Evolutionary conservation across 2,797 vertebrate genomes (phyloP).

Genomic region (Lepilemur ruficaudatus): DNA sequence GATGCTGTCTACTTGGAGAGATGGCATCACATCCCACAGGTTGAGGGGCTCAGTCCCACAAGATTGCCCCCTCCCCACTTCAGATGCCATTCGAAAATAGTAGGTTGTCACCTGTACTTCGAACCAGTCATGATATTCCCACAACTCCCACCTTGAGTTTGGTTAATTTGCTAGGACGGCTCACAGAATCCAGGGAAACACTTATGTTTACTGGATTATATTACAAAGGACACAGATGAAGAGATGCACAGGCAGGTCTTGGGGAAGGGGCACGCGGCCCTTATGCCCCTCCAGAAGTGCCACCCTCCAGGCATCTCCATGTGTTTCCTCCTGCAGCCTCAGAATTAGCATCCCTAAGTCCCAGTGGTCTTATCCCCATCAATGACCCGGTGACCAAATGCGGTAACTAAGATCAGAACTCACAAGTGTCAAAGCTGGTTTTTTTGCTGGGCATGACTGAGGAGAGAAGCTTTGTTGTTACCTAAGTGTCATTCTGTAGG

Average conservation of each 20-base stretch:
- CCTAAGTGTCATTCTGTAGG: not conserved
- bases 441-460: not conserved
- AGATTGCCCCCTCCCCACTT: not conserved
- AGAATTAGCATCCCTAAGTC: too few species aligned
- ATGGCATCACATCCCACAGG: not conserved
- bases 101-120: not conserved
- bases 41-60: not conserved
- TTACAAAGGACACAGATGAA: not conserved
- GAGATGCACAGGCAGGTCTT: not conserved
- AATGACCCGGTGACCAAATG: not conserved
- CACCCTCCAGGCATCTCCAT: too few species aligned
- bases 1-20: not conserved
- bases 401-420: not conserved
- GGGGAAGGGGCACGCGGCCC: not conserved
- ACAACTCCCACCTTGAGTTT: not conserved
- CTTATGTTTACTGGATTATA: not conserved
- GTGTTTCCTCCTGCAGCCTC: too few species aligned
- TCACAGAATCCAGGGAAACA: not conserved
- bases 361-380: too few species aligned
- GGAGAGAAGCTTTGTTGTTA: not conserved
- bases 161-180: not conserved
- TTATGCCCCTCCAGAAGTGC: not conserved
- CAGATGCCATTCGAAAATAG: not conserved
- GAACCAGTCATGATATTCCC: not conserved
- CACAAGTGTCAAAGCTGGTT: too few species aligned